phyloP scores from a whole-genome alignment of 2,113 vertebrate species.

The Calidris pugnax region DNA sequence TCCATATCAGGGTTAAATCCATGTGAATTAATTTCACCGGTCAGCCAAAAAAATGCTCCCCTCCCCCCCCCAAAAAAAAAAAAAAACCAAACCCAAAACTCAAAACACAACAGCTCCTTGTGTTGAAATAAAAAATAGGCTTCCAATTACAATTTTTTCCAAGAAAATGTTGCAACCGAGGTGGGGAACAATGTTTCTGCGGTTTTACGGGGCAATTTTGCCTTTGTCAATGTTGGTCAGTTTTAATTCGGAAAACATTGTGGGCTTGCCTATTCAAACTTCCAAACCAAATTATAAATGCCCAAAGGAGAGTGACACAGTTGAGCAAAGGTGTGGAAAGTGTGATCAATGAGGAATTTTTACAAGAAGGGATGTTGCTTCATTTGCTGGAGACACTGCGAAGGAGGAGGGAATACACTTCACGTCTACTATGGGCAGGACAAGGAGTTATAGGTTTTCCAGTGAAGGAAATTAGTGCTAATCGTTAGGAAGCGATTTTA shows the following conservation, averaged over 20 bases:
- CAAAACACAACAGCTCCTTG: no score
- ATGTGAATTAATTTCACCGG: not conserved
- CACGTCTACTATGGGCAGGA: not conserved
- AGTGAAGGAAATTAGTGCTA: not conserved
- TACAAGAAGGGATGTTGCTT: not conserved
- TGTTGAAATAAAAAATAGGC: not conserved
- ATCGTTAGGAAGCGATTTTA: fast-evolving
- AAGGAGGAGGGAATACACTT: not conserved
- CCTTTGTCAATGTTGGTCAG: not conserved
- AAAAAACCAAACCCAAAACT: no score
- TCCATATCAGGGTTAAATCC: not conserved
- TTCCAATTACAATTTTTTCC: not conserved
- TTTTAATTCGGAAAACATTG: not conserved
- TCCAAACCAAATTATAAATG: not conserved
- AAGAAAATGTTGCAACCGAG: not conserved
- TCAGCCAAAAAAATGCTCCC: not conserved
- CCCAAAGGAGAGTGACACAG: not conserved
- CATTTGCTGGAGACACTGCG: not conserved
- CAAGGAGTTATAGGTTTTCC: not conserved
- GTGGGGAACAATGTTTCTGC: not conserved
- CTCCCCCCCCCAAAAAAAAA: no score
- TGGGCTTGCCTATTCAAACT: not conserved
- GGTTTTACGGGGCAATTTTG: not conserved
- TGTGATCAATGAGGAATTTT: not conserved
- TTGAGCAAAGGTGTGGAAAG: not conserved